Evolutionary conservation across 2,888 invertebrate species (phyloP), one percentile per base, ranked within the genome.

Genomic region (Meteorus colon): DNA sequence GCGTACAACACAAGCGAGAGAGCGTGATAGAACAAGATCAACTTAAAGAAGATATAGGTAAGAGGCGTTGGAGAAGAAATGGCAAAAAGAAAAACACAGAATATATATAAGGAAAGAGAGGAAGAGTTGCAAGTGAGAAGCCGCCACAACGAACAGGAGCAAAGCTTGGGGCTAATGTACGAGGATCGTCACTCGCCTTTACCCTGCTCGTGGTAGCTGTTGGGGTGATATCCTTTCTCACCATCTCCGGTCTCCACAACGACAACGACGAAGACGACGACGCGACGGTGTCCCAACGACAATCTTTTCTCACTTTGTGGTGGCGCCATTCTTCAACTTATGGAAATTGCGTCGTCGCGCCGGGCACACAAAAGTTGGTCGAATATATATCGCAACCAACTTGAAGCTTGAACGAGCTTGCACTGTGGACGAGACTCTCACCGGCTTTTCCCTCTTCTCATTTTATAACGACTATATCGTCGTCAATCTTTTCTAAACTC

Each of bases 271-370:
- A 74, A 37, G 62, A 74, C 48, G 74, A 68, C 68, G 74, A 68
- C 41, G 74, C 68, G 74, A 74, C 68, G 68, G 62, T 60, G 69
- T 70, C 69, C 62, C 69, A 27, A 75, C 70, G 48, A 67, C 76
- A 77, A 80, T 83, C 81, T 83, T 86, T 86, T 86, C 86, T 83
- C 86, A 84, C 86, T 87, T 87, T 82, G 80, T 83, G 82, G 84
- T 82, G 81, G 71, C 83, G 83, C 87, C 84, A 87, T 87, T 85
- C 85, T 83, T 87, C 85, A 85, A 87, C 86, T 86, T 86, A 88
- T 87, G 87, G 87, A 87, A 87, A 88, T 87, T 83, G 83, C 82
- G 79, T 70, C 77, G 82, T 78, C 80, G 80, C 79, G 78, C 77
- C 77, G 79, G 55, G 51, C 67, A 34, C 76, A 66, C 76, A 66